Evolutionary conservation across 2,888 invertebrate genomes (phyloP), one percentile per base, ranked within the genome.

Genomic region (Flexamia atlantica): DNA sequence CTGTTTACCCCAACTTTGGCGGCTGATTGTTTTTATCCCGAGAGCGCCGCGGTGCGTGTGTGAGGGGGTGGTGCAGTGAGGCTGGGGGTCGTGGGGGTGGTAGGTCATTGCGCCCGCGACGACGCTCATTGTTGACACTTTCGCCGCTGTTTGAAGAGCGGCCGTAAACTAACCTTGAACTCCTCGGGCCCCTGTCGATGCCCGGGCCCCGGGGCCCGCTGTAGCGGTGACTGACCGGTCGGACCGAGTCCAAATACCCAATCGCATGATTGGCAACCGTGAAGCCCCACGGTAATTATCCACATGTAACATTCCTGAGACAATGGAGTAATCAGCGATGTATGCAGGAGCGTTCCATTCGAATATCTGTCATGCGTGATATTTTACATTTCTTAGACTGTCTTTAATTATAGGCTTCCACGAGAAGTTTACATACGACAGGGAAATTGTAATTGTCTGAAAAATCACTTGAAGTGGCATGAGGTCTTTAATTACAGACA

Each of bases 191-290:
- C 76, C 25, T 76, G 25, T 46, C 50, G 50, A 76, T 36, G 68
- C n/a, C 30, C 28, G 7, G 17, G 1, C 20, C 72, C 72, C 72
- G 40, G 25, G 60, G 25, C 60, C 28, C 60, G 25, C 60, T 14
- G 23, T 28, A 53, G 60, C 60, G 74, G 76, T 76, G 76, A 76
- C 50, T 76, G 76, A 76, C 25, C 57, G 23, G 57, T 57, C 57
- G 23, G 68, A 68, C 30, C 68, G 50, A n/a, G 72, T 40, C 72
- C 72, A 72, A 72, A 72, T 72, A 72, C 36, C 36, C 72, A 46
- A 28, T 79, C 79, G n/a, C 32, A 14, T 79, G 79, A 79, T 53
- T 79, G 79, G 57, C 79, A 79, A 79, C 79, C 79, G 79, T 79
- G 79, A 53, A 79, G 79, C 30, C 79, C 5, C 53, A 23, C 50